A percentile compares a stretch with the other conserved stretches of the same genome.
Evolutionary conservation across 2,888 invertebrate species (phyloP).

Genomic region (Exephanes ischioxanthus): DNA sequence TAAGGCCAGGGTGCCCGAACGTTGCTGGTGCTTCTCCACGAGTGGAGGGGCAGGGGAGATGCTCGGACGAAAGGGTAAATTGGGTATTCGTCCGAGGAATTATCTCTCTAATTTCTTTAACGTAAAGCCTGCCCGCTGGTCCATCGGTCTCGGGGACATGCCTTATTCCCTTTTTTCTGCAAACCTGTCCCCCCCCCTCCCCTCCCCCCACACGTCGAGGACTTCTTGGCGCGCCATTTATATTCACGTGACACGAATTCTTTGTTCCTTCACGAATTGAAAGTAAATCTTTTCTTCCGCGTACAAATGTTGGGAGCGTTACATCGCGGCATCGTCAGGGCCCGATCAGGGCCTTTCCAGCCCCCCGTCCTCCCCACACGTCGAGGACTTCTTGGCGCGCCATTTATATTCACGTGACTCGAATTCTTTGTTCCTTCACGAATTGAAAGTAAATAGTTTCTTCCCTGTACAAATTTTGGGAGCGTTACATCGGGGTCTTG

Average conservation of each 20-base stretch:
- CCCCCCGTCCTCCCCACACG: conserved; percentile 15
- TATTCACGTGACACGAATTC: conserved; percentile 17
- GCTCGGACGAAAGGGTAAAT: conserved; percentile 83
- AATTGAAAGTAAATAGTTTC: too few species aligned
- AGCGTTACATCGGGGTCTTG: background rate
- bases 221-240: conserved; percentile 16
- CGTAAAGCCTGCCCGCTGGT: conserved; percentile 63
- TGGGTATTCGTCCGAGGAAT: conserved; percentile 85
- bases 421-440: background rate
- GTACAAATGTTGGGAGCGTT: background rate
- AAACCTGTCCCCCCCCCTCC: background rate
- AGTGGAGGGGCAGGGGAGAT: conserved; percentile 54
- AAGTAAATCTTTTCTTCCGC: conserved; percentile 19
- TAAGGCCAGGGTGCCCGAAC: conserved; percentile 81
- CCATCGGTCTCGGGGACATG: conserved; percentile 43
- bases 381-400: background rate
- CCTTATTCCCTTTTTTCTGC: conserved; percentile 37
- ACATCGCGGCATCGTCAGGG: too few species aligned
- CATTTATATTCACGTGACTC: conserved; percentile 26
- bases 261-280: background rate
- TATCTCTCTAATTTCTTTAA: conserved; percentile 89
- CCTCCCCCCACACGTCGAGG: conserved; percentile 10
- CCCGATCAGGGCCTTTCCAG: background rate
- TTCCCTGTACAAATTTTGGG: too few species aligned
- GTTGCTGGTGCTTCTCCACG: conserved; percentile 60